phyloP scores from a whole-genome alignment of 2,797 vertebrate genomes.

The Gallirallus australis region DNA sequence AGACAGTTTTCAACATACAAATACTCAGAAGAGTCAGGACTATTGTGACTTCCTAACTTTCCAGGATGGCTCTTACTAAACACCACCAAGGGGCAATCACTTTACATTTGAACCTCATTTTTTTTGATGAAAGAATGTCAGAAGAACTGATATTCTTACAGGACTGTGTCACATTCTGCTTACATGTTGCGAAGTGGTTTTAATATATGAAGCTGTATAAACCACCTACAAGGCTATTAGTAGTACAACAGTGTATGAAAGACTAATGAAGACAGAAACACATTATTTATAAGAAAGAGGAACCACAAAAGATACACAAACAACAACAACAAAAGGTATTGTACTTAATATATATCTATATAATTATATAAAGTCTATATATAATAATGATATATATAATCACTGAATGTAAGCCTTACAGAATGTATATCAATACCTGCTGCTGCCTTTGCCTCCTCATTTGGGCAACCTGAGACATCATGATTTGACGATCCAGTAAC shows the following conservation, averaged over 20 bases:
- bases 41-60: background rate
- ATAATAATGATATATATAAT: rapidly evolving
- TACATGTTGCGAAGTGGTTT: background rate
- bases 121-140: background rate
- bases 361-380: too few species aligned
- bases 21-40: background rate
- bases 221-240: background rate
- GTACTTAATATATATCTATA: too few species aligned
- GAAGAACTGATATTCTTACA: background rate
- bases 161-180: background rate
- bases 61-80: background rate
- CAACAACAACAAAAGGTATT: background rate
- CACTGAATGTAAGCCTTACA: background rate
- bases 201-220: background rate
- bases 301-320: background rate
- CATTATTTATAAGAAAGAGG: background rate
- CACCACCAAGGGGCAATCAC: background rate
- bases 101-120: background rate
- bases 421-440: slow-evolving; percentile 70
- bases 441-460: slow-evolving; percentile 85
- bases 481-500: slow-evolving; percentile 90
- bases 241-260: background rate
- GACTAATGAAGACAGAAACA: background rate
- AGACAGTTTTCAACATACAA: background rate
- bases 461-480: slow-evolving; percentile 91